phyloP scores from a whole-genome alignment of 1,140 invertebrate genomes.

The Drosophila tristis region DNA sequence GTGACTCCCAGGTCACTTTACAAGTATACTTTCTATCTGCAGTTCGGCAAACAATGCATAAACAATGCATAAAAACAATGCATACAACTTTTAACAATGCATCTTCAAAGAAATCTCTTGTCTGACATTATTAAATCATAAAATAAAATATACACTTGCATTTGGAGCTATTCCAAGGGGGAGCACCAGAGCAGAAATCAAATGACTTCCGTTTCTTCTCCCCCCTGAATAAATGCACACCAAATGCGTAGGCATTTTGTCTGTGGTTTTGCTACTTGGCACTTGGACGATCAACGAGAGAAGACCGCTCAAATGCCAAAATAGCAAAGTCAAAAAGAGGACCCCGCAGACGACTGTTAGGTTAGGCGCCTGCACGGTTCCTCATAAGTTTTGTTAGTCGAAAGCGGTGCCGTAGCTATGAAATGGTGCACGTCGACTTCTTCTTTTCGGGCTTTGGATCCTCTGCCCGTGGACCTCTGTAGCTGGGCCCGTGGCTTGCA shows the following conservation, averaged over 20 bases:
- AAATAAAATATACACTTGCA: conserved; percentile 1
- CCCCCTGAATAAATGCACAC: not conserved
- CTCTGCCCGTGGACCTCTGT: no score
- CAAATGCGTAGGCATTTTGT: conserved; percentile 46
- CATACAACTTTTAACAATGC: no score
- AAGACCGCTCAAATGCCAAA: conserved; percentile 34
- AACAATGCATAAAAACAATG: no score
- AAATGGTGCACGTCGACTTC: conserved; percentile 52
- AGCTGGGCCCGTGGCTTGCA: not conserved
- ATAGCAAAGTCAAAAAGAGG: conserved; percentile 57
- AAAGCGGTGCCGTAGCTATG: conserved; percentile 38
- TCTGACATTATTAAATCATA: no score
- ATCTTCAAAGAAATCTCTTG: no score
- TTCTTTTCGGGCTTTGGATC: conserved; percentile 20
- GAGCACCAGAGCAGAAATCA: not conserved
- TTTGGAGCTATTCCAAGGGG: not conserved
- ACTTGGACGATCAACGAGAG: conserved; percentile 37
- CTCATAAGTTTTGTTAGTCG: conserved; percentile 32
- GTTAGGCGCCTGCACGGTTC: conserved; percentile 13
- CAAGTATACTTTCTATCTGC: no score
- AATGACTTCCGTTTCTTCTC: not conserved
- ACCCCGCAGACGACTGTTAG: conserved; percentile 11
- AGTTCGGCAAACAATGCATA: no score
- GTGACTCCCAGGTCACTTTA: no score
- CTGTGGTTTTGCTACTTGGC: conserved; percentile 46